Evolutionary conservation across 2,888 invertebrate genomes (phyloP), one percentile per base, ranked within the genome.

Genomic region (Drymonia ruficornis): DNA sequence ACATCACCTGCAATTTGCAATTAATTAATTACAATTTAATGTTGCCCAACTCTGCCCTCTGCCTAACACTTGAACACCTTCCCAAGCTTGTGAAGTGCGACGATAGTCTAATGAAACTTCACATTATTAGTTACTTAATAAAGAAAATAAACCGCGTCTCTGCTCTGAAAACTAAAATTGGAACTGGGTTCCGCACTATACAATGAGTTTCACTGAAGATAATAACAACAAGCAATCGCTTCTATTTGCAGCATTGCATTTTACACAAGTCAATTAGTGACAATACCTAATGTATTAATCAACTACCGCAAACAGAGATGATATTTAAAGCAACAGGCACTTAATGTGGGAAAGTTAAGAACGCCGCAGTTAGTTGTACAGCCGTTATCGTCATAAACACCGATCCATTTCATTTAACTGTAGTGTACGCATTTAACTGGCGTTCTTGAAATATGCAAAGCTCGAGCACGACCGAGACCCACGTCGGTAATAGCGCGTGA

Each of bases 381-480:
- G 70, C 75, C 67, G 76, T 77, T 83, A 82, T 73, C 77, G 76
- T 86, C 83, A 84, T 89, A 86, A 83, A 75, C 84, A 77, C 76
- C 84, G 82, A 87, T 87, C 83, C 84, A 87, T 86, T 89, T 88
- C 87, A 85, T 83, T 89, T 83, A 83, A 80, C 83, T 78, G 80
- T 76, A 78, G 80, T 71, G 84, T 82, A 89, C 89, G 88, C 89
- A 87, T 86, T 78, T 83, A 85, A 80, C 81, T 76, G 72, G 81
- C 82, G 80, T 85, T 84, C 86, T 88, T 86, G 86, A 86, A 88
- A 87, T 89, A 90, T 91, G 89, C 89, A 89, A 90, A 91, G 90
- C 86, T 81, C 80, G 83, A 87, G 90, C 91, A 91, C 91, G 90
- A 89, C 80, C 71, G 61, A 50, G 60, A 50, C 60, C 67, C 56